Evolutionary conservation across 2,888 invertebrate species (phyloP), one percentile per base, ranked within the genome.

Genomic region (Polydrusus pterygomalis): DNA sequence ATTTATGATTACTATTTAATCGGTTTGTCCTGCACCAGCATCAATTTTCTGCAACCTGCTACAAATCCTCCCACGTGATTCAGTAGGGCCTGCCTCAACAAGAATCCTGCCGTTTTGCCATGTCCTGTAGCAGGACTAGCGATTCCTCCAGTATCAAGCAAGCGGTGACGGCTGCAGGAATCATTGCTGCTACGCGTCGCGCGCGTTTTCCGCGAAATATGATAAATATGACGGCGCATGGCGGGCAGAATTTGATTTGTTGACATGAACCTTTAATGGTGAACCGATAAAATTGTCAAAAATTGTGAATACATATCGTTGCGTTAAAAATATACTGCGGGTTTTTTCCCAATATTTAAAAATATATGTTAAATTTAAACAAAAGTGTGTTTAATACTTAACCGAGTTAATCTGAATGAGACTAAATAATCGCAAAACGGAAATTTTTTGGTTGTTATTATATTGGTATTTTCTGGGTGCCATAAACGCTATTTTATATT

Each of bases 101-200:
- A 40, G 38, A 38, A 47, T 62, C 70, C 62, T 47, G 62, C 63
- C 70, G 54, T 72, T 65, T 45, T 65, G 65, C 65, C 47, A 58
- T 34, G 65, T 72, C 72, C 72, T 72, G 65, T 43, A 64, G 56
- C 65, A 72, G 65, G 72, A 65, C 64, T 43, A 45, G 63, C 65
- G 8, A 51, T 67, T 72, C 72, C 67, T 58, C 34, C 63, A 72
- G 72, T 72, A 38, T 58, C 65, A 72, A 58, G 49, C 72, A 72
- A 67, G 56, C 72, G 30, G 34, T 65, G 65, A 17, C 65, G 51
- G 65, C 58, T 38, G 72, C 65, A 58, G 47, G 72, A 65, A 58
- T 58, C 20, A 17, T 40, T 38, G 51, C 72, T 54, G 45, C 47
- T 54, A 15, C 60, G 56, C 45, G 58, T 65, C 45, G 63, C 43